phyloP scores from a whole-genome alignment of 2,113 vertebrate genomes.

The Ctenodactylus gundi region DNA sequence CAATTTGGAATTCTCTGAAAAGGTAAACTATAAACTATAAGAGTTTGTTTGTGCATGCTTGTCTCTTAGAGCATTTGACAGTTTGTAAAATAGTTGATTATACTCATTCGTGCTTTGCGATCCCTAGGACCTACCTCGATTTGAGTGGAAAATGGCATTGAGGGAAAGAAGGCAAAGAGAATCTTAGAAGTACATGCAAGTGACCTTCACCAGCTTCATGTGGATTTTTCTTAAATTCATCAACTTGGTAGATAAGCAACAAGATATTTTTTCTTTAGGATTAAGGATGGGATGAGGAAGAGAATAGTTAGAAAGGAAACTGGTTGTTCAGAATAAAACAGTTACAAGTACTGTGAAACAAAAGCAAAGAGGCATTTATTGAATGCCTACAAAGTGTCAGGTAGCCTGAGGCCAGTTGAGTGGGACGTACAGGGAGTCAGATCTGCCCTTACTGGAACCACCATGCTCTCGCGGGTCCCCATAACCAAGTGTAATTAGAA shows the following conservation, averaged over 20 bases:
- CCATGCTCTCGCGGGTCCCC: not conserved
- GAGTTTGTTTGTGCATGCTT: not conserved
- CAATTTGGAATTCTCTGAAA: slow-evolving; percentile 21
- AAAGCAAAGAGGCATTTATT: not conserved
- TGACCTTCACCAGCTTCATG: not conserved
- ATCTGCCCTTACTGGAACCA: not conserved
- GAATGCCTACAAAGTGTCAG: not conserved
- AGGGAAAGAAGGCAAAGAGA: not conserved
- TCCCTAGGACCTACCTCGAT: not conserved
- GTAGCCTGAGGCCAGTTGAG: not conserved
- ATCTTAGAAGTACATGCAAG: accelerated
- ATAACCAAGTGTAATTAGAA: not conserved
- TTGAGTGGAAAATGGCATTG: not conserved
- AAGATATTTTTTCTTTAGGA: not conserved
- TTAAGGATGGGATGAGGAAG: not conserved
- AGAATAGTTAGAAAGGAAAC: not conserved
- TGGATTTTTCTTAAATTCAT: not conserved
- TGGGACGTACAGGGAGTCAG: no score
- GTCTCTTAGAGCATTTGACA: not conserved
- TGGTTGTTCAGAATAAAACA: not conserved
- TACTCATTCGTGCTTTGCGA: not conserved
- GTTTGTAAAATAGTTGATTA: not conserved
- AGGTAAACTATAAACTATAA: not conserved
- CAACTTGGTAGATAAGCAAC: not conserved
- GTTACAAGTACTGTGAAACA: not conserved